These are phyloP conservation scores for Menura novaehollandiae DNA, from an alignment of 2,113 vertebrate genomes.

Conservation along the genomic window DNA sequence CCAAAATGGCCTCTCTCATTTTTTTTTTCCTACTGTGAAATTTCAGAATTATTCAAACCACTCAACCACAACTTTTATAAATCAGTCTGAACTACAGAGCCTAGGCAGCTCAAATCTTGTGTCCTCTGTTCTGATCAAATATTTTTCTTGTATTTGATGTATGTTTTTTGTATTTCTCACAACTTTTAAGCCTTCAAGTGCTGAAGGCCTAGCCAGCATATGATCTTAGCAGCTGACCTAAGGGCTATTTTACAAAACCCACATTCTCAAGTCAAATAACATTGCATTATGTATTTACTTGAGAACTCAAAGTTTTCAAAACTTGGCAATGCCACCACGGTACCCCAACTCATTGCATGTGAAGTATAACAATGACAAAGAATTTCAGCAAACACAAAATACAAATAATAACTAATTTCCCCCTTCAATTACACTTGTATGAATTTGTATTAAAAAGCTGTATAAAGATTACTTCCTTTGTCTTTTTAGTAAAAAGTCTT, in stretches of 20 bases:
- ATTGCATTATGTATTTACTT: neutral
- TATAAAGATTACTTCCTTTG: neutral
- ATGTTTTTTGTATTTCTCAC: neutral
- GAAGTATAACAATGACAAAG: fast-evolving
- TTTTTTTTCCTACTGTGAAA: neutral
- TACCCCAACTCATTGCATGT: neutral
- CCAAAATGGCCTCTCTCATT: neutral
- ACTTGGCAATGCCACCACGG: neutral
- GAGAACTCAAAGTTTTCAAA: neutral
- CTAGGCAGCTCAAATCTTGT: neutral
- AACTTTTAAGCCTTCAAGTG: neutral
- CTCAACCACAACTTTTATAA: neutral
- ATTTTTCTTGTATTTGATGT: neutral
- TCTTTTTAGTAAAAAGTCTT: neutral
- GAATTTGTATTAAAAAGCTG: neutral
- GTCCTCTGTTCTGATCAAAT: neutral
- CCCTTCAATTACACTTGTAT: neutral
- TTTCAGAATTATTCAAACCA: neutral
- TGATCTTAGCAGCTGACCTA: neutral
- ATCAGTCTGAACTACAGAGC: neutral
- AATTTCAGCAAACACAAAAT: neutral
- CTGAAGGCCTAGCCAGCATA: neutral
- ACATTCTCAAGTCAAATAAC: neutral
- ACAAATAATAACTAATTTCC: neutral
- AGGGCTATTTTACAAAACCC: neutral